A percentile compares a stretch with the other conserved stretches of the same genome.
Evolutionary conservation across 2,113 vertebrate genomes (phyloP).

Genomic region (Pelobates fuscus): DNA sequence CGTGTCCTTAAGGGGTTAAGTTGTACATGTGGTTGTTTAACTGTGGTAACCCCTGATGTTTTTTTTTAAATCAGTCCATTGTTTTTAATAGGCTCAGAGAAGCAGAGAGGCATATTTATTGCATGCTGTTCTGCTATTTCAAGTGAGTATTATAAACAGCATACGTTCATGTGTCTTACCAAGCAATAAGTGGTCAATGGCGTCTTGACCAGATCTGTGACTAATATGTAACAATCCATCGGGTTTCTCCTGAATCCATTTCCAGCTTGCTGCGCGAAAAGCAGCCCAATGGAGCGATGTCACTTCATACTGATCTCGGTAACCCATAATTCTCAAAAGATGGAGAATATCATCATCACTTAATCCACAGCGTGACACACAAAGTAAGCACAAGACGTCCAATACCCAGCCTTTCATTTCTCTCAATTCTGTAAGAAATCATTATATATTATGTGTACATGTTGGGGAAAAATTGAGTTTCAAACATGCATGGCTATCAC

Average conservation of each 20-base stretch:
- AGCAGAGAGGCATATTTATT: too few relatives aligned
- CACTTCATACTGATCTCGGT: constrained; percentile 7
- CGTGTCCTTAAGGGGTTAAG: too few relatives aligned
- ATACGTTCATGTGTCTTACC: too few relatives aligned
- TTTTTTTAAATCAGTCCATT: too few relatives aligned
- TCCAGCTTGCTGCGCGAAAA: constrained; percentile 33
- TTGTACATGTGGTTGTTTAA: too few relatives aligned
- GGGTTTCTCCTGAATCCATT: constrained; percentile 59
- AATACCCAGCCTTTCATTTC: constrained; percentile 58
- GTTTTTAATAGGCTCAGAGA: too few relatives aligned
- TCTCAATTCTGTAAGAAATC: constrained; percentile 5
- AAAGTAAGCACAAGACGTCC: constrained; percentile 51
- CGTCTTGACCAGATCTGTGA: constrained; percentile 54
- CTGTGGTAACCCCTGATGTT: too few relatives aligned
- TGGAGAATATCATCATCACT: constrained; percentile 28
- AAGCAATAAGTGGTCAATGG: constrained; percentile 45
- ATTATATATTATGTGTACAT: too few relatives aligned
- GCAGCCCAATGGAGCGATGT: constrained; percentile 56
- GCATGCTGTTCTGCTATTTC: too few relatives aligned
- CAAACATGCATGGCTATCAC: too few relatives aligned
- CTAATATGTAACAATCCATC: constrained; percentile 48
- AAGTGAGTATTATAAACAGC: too few relatives aligned
- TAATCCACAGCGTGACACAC: constrained; percentile 44
- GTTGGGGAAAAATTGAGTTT: too few relatives aligned
- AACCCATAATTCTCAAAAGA: constrained; percentile 55